Evolutionary conservation across 92 coral and sea anemone species (phyloP), one percentile per base, ranked within the genome.

Genomic region (Palythoa grandiflora): DNA sequence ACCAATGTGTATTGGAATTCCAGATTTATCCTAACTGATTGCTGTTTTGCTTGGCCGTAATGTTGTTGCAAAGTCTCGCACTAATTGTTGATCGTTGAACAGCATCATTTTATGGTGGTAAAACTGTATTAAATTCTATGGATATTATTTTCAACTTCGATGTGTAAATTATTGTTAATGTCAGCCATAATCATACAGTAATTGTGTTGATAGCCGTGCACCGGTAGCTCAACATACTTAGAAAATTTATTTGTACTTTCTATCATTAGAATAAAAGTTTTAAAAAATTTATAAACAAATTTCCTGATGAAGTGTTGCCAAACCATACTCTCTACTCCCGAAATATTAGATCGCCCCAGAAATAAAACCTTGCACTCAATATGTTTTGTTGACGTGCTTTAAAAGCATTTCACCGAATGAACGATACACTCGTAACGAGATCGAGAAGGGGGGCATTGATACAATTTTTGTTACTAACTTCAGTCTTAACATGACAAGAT

Each of bases 1-100:
- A 47, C 19, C 63, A 7, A 68, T 60, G 59, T 81, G 86, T 68
- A 81, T 65, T 81, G 86, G 86, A 81, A 81, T 81, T 81, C 54
- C 50, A 77, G 83, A 52, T 28, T 66, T 20, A 47, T 80, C 48
- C 44, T 3, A 12, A 17, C 35, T 51, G 80, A 76, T 21, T 76
- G 60, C 80, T 55, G 50, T 7, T 77, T 77, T 77, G 12, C 68
- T 77, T 54, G 39, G 63, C 38, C 19, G 1, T 21, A 9, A 38
- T 36, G 28, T 28, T 70, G 63, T 54, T 19, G 14, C 9, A 8
- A 12, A 54, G 63, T 50, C 79, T 28, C 68, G 20, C 47, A 19
- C 63, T 52, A 10, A 77, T 35, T 35, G 44, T 9, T 38, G 68
- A 76, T 54, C 35, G 19, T 65, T 1, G 39, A 21, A 54, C 39